Conservation (phyloP, 2,797 vertebrate genomes). For the Muscicapa striata region DNA sequence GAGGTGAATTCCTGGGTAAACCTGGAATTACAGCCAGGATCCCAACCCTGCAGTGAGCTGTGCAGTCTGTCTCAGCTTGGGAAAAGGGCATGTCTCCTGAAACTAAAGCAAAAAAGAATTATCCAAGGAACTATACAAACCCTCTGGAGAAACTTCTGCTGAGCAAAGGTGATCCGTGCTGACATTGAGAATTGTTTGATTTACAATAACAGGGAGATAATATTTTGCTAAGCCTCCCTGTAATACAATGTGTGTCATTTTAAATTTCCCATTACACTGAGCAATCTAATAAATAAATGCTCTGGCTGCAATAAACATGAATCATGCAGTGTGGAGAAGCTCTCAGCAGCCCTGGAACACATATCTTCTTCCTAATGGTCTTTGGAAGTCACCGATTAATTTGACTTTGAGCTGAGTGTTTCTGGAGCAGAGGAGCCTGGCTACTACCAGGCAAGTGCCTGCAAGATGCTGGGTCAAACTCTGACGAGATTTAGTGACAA, state of each 20-base stretch:
- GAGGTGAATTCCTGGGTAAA: not conserved
- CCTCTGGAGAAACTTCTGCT: constrained; percentile 15
- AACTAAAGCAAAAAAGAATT: not conserved
- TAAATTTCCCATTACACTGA: constrained; percentile 67
- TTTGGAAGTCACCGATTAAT: constrained; percentile 66
- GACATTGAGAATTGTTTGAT: constrained; percentile 73
- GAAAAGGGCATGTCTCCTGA: not conserved
- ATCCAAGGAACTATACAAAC: not conserved
- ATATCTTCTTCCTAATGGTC: constrained; percentile 45
- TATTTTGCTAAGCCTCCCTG: constrained; percentile 70
- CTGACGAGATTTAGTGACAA: constrained; percentile 57
- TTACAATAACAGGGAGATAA: constrained; percentile 70
- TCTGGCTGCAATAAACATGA: constrained; percentile 64
- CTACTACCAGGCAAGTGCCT: constrained; percentile 9
- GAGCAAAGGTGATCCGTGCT: constrained; percentile 56
- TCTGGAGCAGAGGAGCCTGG: constrained; percentile 9
- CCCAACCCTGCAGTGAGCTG: not conserved
- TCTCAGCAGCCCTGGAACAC: constrained; percentile 48
- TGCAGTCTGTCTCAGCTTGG: not conserved
- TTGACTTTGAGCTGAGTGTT: constrained; percentile 61
- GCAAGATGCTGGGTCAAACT: constrained; percentile 42
- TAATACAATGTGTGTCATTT: constrained; percentile 71
- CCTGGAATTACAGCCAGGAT: not conserved
- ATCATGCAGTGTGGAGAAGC: constrained; percentile 56
- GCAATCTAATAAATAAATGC: constrained; percentile 72